Conservation (phyloP, 2,888 invertebrate genomes). For the Andrena hattorfiana region DNA sequence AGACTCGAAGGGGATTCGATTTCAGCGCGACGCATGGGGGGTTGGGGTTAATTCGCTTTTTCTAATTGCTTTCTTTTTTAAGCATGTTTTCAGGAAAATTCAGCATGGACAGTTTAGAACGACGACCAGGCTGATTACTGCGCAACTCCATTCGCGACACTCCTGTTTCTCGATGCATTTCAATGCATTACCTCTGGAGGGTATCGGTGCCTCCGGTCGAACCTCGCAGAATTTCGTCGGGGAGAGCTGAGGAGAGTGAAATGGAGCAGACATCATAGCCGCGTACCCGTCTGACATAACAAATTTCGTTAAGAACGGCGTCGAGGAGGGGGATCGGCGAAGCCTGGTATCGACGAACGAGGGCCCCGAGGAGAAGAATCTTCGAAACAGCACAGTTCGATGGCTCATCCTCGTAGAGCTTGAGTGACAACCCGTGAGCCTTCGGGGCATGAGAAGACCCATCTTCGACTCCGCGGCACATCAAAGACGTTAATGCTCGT, state of each 20-base stretch:
- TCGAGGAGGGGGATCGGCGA: slow-evolving; percentile 3
- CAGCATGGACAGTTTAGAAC: too few species aligned
- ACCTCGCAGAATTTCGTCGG: too few species aligned
- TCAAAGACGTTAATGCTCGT: slow-evolving; percentile 81
- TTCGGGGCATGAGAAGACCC: slow-evolving; percentile 75
- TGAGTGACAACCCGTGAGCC: slow-evolving; percentile 83
- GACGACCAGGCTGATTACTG: too few species aligned
- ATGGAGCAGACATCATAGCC: background rate
- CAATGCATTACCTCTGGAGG: too few species aligned
- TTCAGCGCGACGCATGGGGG: background rate
- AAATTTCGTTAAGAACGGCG: too few species aligned
- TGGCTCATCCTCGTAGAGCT: slow-evolving; percentile 76
- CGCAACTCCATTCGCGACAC: too few species aligned
- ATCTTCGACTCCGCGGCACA: slow-evolving; percentile 79
- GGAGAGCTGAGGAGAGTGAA: too few species aligned
- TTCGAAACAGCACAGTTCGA: slow-evolving; percentile 77
- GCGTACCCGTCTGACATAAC: background rate
- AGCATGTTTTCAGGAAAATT: too few species aligned
- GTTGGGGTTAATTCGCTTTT: too few species aligned
- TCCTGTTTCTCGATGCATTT: too few species aligned
- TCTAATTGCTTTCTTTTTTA: too few species aligned
- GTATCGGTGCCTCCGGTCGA: too few species aligned
- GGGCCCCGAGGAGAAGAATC: slow-evolving; percentile 38
- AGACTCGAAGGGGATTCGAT: slow-evolving; percentile 2
- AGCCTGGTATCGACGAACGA: slow-evolving; percentile 33